Evolutionary conservation across 2,113 vertebrate species (phyloP).

Genomic region (Ceratotherium simum): DNA sequence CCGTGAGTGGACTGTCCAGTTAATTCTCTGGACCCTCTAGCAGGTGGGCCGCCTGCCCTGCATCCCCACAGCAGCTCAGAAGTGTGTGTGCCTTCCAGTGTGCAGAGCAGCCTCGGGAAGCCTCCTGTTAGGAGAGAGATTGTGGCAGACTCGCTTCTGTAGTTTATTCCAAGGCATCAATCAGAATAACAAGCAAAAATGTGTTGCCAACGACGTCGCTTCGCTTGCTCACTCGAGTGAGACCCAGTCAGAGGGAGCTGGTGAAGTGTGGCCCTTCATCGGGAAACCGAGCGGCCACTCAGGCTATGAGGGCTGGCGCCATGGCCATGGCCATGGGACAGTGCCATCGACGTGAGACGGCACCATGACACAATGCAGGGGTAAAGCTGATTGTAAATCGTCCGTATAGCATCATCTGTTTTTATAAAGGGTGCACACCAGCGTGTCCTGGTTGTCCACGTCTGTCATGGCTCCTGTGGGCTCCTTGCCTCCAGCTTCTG

Average conservation of each 20-base stretch:
- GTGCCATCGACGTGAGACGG: too few species aligned
- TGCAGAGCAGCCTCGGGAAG: accelerated
- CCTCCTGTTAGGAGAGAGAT: neutral
- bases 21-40: neutral
- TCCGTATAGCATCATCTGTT: accelerated
- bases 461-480: neutral
- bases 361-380: accelerated
- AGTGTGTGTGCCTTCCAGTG: accelerated
- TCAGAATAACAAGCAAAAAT: too few species aligned
- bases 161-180: accelerated
- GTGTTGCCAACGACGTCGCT: accelerated
- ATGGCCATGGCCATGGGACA: accelerated
- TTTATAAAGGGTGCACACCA: neutral
- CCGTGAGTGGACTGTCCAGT: accelerated
- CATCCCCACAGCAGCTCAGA: accelerated
- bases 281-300: neutral
- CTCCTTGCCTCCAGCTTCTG: neutral
- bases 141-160: accelerated
- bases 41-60: too few species aligned
- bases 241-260: neutral
- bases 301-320: neutral
- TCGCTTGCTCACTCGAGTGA: neutral
- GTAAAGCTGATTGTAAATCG: accelerated
- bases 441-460: accelerated
- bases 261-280: accelerated